Percentiles rank a stretch among this genome's conserved stretches.
phyloP scores from a whole-genome alignment of 2,797 vertebrate genomes.

The Calcarius lapponicus region DNA sequence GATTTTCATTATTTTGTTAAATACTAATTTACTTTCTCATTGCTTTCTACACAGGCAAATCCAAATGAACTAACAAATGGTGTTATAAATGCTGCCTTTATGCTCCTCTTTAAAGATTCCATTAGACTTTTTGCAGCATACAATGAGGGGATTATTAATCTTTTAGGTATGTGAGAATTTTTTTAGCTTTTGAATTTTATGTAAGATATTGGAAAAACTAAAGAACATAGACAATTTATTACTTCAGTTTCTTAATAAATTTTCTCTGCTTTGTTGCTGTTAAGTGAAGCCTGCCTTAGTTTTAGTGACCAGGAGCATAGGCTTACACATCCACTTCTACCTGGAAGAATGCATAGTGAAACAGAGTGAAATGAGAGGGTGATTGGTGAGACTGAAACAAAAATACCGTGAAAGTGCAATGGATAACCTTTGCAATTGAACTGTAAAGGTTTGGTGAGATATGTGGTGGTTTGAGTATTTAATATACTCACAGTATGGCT shows the following conservation, averaged over 20 bases:
- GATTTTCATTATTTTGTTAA: background rate
- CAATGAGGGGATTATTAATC: slow-evolving; percentile 96
- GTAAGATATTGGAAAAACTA: background rate
- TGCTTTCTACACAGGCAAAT: slow-evolving; percentile 83
- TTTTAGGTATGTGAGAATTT: slow-evolving; percentile 84
- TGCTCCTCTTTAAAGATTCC: slow-evolving; percentile 97
- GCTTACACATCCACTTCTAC: background rate
- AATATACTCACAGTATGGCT: background rate
- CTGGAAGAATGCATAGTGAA: background rate
- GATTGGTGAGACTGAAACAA: background rate
- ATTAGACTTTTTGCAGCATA: slow-evolving; percentile 95
- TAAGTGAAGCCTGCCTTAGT: background rate
- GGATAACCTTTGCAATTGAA: background rate
- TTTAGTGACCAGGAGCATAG: background rate
- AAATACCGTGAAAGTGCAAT: background rate
- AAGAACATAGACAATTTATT: background rate
- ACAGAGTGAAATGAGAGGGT: background rate
- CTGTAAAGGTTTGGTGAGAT: background rate
- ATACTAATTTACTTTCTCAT: slow-evolving; percentile 42
- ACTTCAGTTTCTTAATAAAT: background rate
- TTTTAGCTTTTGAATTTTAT: slow-evolving; percentile 7
- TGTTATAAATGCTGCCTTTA: slow-evolving; percentile 94
- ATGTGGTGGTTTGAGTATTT: background rate
- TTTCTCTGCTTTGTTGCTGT: background rate
- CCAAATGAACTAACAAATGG: slow-evolving; percentile 93